Evolutionary conservation across 2,888 invertebrate genomes (phyloP).

Genomic region (Thera obeliscata): DNA sequence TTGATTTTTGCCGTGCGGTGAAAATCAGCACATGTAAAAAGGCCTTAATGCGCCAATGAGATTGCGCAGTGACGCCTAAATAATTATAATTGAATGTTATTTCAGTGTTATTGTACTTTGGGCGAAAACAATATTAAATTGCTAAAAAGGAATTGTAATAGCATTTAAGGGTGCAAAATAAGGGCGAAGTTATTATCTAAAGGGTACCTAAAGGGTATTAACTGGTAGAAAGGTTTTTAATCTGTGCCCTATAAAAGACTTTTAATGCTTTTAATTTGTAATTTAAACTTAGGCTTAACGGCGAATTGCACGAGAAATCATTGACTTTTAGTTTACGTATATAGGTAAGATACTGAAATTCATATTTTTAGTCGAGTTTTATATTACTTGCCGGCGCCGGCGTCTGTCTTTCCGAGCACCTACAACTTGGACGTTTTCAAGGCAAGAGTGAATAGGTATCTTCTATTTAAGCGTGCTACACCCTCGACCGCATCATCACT

Average conservation of each 20-base stretch:
- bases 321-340: background rate
- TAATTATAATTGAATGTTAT: constrained; percentile 5
- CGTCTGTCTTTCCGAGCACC: too few relatives aligned
- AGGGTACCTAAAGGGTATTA: background rate
- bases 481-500: too few relatives aligned
- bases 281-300: too few relatives aligned
- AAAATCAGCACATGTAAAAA: background rate
- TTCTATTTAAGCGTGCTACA: too few relatives aligned
- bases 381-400: too few relatives aligned
- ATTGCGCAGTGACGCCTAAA: constrained; percentile 1
- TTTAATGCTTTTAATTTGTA: background rate
- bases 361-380: background rate
- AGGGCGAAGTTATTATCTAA: background rate
- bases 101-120: background rate
- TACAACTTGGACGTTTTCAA: too few relatives aligned
- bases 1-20: background rate
- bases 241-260: background rate
- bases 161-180: background rate
- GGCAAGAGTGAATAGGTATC: too few relatives aligned
- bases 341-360: background rate
- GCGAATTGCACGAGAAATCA: too few relatives aligned
- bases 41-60: background rate
- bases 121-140: background rate
- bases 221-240: background rate
- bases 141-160: background rate